Evolutionary conservation across 2,113 vertebrate species (phyloP), one percentile per base, ranked within the genome.

Genomic region (Ammospiza caudacuta): DNA sequence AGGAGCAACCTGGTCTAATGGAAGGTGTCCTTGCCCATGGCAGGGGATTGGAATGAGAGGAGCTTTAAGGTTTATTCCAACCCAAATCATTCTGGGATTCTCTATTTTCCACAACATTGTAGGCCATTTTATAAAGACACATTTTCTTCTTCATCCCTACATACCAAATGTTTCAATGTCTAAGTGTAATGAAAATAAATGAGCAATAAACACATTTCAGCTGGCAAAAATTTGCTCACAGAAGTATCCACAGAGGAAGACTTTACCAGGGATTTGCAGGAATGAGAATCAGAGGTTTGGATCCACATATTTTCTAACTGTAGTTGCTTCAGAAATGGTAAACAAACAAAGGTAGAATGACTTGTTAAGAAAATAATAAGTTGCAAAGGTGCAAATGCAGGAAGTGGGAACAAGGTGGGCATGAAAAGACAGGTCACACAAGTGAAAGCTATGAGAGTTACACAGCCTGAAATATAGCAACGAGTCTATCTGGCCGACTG

Each of bases 401-500:
- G 51, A 61, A 89, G 31, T 1, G 0, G 3, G 20, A 24, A 52
- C 11, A 28, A 90, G 35, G 33, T 4, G 4, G 19, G 33, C 21
- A 29, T 1, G 3, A 49, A 61, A 73, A 89, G 25, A 20, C 8
- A 14, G 39, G 14, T 22, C 2, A 24, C 23, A 19, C 9, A 58
- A 64, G 9, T 0, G 16, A 83, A 27, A 76, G 28, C 47, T 22
- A 9, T 1, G 2, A 66, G 19, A 86, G 12, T n/a, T 72, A 78
- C 52, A 47, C 49, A 87, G 4, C 10, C 52, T 13, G 2, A 28
- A 35, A 35, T 6, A 6, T 3, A 61, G 24, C 35, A 78, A 64
- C 0, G 1, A 5, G 9, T 14, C n/a, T 61, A 39, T 8, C 9
- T 17, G 3, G 37, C 9, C 27, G 41, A 20, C 17, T 5, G 5